A percentile compares a stretch with the other conserved stretches of the same genome.
Conservation (phyloP, 2,797 vertebrate species). For the Manis pentadactyla region DNA sequence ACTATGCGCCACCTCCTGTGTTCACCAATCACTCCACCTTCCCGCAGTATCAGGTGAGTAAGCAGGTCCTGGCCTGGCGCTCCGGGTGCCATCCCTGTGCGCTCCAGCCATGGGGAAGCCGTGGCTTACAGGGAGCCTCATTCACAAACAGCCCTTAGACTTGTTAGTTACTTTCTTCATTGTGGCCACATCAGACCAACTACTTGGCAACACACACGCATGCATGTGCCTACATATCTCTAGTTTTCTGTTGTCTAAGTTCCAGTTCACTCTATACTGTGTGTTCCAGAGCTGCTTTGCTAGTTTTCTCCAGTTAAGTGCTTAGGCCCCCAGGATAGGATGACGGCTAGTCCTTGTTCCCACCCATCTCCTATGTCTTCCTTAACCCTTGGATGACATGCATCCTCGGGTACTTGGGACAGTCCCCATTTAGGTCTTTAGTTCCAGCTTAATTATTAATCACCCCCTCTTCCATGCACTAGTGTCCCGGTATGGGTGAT, state of each 20-base stretch:
- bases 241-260: not conserved
- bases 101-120: not conserved
- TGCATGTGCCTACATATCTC: rapidly evolving
- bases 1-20: conserved; percentile 54
- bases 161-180: not conserved
- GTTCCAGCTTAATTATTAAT: not conserved
- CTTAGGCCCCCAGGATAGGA: not conserved
- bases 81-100: rapidly evolving
- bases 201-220: rapidly evolving
- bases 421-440: not conserved
- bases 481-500: not conserved
- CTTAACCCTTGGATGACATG: not conserved
- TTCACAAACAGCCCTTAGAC: not conserved
- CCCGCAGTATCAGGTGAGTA: conserved; percentile 83
- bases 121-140: not conserved
- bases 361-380: not conserved
- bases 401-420: not conserved
- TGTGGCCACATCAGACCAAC: not conserved
- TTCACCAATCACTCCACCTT: conserved; percentile 73
- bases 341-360: not conserved
- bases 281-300: not conserved
- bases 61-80: not conserved
- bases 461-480: not conserved
- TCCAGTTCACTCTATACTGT: not conserved
- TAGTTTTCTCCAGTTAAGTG: no score